phyloP scores from a whole-genome alignment of 1,140 invertebrate species.

The Triops longicaudatus region DNA sequence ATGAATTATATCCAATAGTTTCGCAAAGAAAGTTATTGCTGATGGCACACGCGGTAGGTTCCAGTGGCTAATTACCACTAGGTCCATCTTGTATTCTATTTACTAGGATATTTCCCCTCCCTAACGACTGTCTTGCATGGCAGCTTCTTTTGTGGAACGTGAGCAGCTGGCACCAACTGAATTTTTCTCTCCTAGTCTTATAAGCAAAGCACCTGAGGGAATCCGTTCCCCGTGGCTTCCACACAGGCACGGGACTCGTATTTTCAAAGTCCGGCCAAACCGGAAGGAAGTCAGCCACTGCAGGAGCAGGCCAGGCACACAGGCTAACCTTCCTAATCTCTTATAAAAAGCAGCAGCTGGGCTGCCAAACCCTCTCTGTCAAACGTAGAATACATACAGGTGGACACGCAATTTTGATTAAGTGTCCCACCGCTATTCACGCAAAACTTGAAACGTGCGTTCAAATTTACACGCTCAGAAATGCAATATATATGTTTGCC shows the following conservation, averaged over 20 bases:
- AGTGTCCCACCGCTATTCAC: no score
- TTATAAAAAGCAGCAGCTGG: background rate
- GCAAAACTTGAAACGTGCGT: no score
- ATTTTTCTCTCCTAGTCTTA: background rate
- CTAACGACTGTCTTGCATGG: constrained; percentile 10
- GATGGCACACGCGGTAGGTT: background rate
- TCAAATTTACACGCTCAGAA: no score
- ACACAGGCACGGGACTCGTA: background rate
- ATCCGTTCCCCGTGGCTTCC: background rate
- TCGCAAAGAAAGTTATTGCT: background rate
- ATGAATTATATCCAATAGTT: background rate
- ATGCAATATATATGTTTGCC: no score
- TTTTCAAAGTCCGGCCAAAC: background rate
- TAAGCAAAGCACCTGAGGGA: background rate
- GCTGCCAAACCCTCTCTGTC: background rate
- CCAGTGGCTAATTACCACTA: background rate
- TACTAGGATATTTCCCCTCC: background rate
- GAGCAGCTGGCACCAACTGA: background rate
- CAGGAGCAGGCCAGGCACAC: background rate
- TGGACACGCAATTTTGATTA: background rate
- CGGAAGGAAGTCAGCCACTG: constrained; percentile 13
- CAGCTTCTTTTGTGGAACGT: background rate
- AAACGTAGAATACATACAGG: background rate
- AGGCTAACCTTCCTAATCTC: background rate
- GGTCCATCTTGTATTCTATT: background rate